Conservation (phyloP, 2,888 invertebrate genomes). For the Calameuta idolon region DNA sequence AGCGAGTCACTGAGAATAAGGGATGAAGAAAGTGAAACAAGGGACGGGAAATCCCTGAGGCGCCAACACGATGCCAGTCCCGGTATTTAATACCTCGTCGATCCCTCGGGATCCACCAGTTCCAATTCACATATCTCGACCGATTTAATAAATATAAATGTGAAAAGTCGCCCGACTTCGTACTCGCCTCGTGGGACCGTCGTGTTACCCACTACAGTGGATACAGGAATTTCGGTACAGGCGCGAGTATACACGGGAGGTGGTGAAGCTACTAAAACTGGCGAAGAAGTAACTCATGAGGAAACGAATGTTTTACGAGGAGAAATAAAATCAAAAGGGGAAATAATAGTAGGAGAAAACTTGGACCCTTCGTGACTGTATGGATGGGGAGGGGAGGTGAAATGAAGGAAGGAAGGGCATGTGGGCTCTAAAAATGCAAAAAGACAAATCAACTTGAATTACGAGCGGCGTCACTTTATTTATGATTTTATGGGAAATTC, state of each 20-base stretch:
- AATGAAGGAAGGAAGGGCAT: conserved; percentile 10
- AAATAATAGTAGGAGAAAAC: background rate
- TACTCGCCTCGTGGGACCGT: background rate
- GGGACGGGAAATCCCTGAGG: background rate
- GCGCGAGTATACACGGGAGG: background rate
- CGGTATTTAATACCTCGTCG: background rate
- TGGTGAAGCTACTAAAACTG: background rate
- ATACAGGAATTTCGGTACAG: background rate
- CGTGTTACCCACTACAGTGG: background rate
- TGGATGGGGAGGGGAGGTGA: too few relatives aligned
- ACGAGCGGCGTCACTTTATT: conserved; percentile 19
- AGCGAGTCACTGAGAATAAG: background rate
- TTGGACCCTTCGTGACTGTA: background rate
- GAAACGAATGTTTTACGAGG: background rate
- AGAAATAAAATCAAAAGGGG: background rate
- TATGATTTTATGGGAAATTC: conserved; percentile 20
- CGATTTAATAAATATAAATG: background rate
- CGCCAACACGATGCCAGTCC: background rate
- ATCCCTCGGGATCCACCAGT: background rate
- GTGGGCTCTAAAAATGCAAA: conserved; percentile 14
- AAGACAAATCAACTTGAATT: conserved; percentile 18
- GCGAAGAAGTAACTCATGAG: background rate
- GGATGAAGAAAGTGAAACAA: background rate
- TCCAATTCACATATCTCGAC: background rate
- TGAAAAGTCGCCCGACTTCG: background rate